Percentiles rank a stretch among this genome's conserved stretches.
Conservation (phyloP, 2,113 vertebrate species). For the Beaufortia kweichowensis region DNA sequence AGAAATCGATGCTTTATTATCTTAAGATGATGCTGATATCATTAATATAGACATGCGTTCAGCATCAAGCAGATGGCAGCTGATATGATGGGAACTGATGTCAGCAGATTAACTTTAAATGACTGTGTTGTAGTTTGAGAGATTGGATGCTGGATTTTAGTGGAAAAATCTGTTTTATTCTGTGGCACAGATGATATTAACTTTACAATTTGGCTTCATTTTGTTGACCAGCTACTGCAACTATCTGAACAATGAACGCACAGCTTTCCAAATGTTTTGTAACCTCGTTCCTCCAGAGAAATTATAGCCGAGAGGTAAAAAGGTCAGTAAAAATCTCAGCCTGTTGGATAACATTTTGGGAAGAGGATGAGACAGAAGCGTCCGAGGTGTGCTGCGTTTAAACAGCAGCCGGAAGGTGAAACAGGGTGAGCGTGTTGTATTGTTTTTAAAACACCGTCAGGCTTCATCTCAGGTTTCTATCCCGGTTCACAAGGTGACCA, state of each 20-base stretch:
- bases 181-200: too few species aligned
- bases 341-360: slow-evolving; percentile 25
- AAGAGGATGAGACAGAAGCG: not conserved
- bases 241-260: not conserved
- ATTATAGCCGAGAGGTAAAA: not conserved
- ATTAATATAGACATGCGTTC: not conserved
- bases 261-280: not conserved
- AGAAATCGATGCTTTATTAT: slow-evolving; percentile 4
- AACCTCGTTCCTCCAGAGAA: too few species aligned
- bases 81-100: not conserved
- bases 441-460: slow-evolving; percentile 20
- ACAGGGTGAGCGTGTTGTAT: not conserved
- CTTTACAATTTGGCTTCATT: too few species aligned
- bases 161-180: too few species aligned
- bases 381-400: not conserved
- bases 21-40: not conserved
- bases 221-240: not conserved
- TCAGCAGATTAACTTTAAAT: not conserved
- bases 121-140: too few species aligned
- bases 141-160: too few species aligned
- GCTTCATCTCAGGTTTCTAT: slow-evolving; percentile 35
- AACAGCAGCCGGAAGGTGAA: slow-evolving; percentile 7
- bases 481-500: slow-evolving; percentile 45
- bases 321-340: not conserved
- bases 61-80: not conserved